These are phyloP conservation scores for Tiliacea citrago DNA, from an alignment of 2,888 invertebrate genomes.

Conservation along the genomic window DNA sequence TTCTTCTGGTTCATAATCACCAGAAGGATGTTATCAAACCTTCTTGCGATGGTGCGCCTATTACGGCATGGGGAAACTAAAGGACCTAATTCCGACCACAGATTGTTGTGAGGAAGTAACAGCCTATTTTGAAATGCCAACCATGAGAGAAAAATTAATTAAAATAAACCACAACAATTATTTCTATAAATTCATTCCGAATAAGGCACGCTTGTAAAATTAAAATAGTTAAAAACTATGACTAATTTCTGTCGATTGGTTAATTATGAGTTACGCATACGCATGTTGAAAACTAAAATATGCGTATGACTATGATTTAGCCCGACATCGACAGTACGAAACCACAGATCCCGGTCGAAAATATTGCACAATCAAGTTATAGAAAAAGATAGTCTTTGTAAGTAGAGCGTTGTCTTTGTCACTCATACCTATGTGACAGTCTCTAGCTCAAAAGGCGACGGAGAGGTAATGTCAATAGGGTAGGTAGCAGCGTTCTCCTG, in stretches of 20 bases:
- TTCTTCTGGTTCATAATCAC: background rate
- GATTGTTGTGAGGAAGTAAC: background rate
- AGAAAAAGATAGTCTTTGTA: background rate
- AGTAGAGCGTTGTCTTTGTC: background rate
- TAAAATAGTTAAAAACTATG: slow-evolving; percentile 27
- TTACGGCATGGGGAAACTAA: background rate
- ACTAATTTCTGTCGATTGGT: slow-evolving; percentile 37
- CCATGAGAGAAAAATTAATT: slow-evolving; percentile 2
- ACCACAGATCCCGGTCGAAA: background rate
- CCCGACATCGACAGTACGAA: background rate
- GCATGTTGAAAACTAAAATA: background rate
- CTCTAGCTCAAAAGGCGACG: background rate
- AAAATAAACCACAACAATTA: slow-evolving; percentile 16
- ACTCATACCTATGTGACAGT: background rate
- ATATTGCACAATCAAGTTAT: background rate
- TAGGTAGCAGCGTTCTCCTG: background rate
- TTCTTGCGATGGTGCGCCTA: background rate
- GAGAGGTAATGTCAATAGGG: no score
- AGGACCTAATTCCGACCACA: background rate
- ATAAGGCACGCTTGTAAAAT: slow-evolving; percentile 30
- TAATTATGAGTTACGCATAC: slow-evolving; percentile 24
- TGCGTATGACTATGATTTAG: background rate
- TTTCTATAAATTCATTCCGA: slow-evolving; percentile 41
- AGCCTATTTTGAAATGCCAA: background rate
- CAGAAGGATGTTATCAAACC: background rate